These are phyloP conservation scores for Aplysina aerophoba DNA, from an alignment of 37 sponge, comb jelly and placozoan genomes.

Conservation along the genomic window DNA sequence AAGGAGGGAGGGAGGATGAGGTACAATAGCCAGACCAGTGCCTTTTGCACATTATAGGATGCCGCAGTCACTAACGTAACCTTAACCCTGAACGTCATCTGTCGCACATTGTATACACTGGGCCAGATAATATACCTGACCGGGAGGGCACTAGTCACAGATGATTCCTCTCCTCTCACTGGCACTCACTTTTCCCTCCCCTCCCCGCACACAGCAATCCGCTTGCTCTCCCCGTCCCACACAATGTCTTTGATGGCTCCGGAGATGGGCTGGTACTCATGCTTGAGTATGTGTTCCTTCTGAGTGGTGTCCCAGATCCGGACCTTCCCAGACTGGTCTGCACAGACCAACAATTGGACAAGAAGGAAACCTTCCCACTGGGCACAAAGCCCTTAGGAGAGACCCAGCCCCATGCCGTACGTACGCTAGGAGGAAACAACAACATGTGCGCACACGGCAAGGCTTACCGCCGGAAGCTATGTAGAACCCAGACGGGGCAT, in stretches of 20 bases:
- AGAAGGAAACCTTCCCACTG: too few species aligned
- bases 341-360: background rate
- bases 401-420: background rate
- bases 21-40: too few species aligned
- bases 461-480: slow-evolving; percentile 92
- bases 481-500: slow-evolving; percentile 95
- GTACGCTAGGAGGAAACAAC: too few species aligned
- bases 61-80: too few species aligned
- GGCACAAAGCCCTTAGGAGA: background rate
- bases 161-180: too few species aligned
- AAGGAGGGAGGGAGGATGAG: background rate
- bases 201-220: slow-evolving; percentile 92
- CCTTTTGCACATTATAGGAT: too few species aligned
- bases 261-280: slow-evolving; percentile 82
- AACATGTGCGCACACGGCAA: background rate
- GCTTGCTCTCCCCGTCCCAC: slow-evolving; percentile 96
- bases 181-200: slow-evolving; percentile 85
- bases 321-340: slow-evolving; percentile 90
- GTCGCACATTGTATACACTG: too few species aligned
- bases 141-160: too few species aligned
- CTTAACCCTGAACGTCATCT: too few species aligned
- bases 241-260: slow-evolving; percentile 93
- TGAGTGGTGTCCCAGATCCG: slow-evolving; percentile 99
- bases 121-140: too few species aligned
- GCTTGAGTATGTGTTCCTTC: slow-evolving; percentile 91